A percentile compares a stretch with the other conserved stretches of the same genome.
These are phyloP conservation scores for Cotesia glomerata DNA, from an alignment of 1,140 invertebrate species.

Conservation along the genomic window DNA sequence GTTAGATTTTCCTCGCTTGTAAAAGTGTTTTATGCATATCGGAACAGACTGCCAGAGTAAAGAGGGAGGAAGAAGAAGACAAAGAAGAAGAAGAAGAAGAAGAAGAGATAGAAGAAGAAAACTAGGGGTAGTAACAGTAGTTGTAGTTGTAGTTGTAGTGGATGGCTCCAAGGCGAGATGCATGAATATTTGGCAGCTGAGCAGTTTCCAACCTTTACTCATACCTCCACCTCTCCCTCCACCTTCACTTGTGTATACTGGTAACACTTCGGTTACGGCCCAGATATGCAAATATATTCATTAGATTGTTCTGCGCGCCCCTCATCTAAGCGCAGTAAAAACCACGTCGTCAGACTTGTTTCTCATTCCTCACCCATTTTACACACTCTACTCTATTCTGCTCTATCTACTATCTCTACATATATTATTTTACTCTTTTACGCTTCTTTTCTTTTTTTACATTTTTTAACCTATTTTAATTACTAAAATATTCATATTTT, in stretches of 20 bases:
- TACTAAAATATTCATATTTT: too few species aligned
- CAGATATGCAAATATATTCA: conserved; percentile 64
- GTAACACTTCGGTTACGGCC: conserved; percentile 60
- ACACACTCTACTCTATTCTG: background rate
- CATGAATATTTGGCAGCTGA: conserved; percentile 61
- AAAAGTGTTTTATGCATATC: too few species aligned
- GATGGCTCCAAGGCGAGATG: conserved; percentile 55
- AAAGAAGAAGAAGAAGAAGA: too few species aligned
- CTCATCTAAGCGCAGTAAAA: conserved; percentile 33
- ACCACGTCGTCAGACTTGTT: conserved; percentile 22
- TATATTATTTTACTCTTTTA: too few species aligned
- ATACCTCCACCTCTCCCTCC: conserved; percentile 41
- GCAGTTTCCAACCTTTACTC: conserved; percentile 33
- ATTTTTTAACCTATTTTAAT: too few species aligned
- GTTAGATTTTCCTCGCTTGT: too few species aligned
- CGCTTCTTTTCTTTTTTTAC: too few species aligned
- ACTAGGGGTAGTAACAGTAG: background rate
- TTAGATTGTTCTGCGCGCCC: conserved; percentile 48
- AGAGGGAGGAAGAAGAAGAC: too few species aligned
- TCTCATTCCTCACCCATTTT: background rate
- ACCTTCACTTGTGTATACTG: conserved; percentile 37
- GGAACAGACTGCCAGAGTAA: too few species aligned
- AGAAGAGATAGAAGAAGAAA: too few species aligned
- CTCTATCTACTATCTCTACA: too few species aligned
- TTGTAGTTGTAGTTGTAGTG: conserved; percentile 22